A percentile compares a stretch with the other conserved stretches of the same genome.
phyloP scores from a whole-genome alignment of 2,888 invertebrate species.

The Acronicta aceris region DNA sequence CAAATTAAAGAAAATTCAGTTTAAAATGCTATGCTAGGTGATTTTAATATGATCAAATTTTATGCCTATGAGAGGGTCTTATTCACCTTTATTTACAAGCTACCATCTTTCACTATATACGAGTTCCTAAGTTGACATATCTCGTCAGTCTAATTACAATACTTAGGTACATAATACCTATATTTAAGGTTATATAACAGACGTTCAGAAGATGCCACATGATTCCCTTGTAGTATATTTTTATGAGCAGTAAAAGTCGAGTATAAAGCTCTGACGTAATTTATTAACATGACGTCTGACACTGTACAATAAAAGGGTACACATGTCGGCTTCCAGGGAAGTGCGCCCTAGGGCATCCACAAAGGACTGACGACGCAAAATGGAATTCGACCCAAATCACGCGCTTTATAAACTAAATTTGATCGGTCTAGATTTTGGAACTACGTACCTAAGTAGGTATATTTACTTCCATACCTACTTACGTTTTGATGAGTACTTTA shows the following conservation, averaged over 20 bases:
- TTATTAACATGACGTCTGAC: slow-evolving; percentile 49
- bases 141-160: slow-evolving; percentile 4
- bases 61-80: too few relatives aligned
- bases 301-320: slow-evolving; percentile 51
- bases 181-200: slow-evolving; percentile 9
- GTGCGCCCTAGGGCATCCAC: slow-evolving; percentile 35
- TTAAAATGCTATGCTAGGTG: too few relatives aligned
- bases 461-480: too few relatives aligned
- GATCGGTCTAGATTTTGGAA: slow-evolving; percentile 6
- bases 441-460: neutral
- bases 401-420: slow-evolving; percentile 32
- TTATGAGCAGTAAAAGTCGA: slow-evolving; percentile 55
- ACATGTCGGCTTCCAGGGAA: slow-evolving; percentile 32
- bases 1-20: too few relatives aligned
- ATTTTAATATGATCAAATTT: too few relatives aligned
- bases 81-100: too few relatives aligned
- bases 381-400: slow-evolving; percentile 38
- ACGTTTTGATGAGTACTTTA: too few relatives aligned
- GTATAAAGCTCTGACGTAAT: slow-evolving; percentile 45
- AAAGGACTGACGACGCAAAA: slow-evolving; percentile 22
- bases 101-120: too few relatives aligned
- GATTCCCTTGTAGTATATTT: slow-evolving; percentile 46
- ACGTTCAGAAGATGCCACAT: slow-evolving; percentile 6
- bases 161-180: too few relatives aligned
- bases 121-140: too few relatives aligned